phyloP scores from a whole-genome alignment of 2,888 invertebrate species.

The Dioctria rufipes region DNA sequence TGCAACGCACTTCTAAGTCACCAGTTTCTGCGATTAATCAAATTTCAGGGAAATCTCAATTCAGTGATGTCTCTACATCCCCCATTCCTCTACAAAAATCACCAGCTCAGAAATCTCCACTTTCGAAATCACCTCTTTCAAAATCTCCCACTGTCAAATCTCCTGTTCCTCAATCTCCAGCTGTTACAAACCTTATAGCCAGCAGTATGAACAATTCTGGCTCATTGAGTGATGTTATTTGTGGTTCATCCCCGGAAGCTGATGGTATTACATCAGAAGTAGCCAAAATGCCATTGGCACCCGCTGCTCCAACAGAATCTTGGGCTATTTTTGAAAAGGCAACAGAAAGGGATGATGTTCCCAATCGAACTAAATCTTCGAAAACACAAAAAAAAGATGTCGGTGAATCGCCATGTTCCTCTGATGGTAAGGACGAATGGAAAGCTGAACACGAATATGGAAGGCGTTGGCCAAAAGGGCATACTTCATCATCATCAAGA shows the following conservation, averaged over 20 bases:
- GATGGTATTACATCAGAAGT: slow-evolving; percentile 63
- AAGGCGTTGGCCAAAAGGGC: slow-evolving; percentile 74
- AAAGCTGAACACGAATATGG: slow-evolving; percentile 71
- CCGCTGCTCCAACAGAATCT: slow-evolving; percentile 70
- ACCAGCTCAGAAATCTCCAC: slow-evolving; percentile 62
- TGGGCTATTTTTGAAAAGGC: slow-evolving; percentile 76
- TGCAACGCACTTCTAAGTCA: slow-evolving; percentile 40
- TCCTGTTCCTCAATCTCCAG: slow-evolving; percentile 66
- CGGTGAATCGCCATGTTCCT: slow-evolving; percentile 83
- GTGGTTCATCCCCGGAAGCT: slow-evolving; percentile 78
- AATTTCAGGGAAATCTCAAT: slow-evolving; percentile 64
- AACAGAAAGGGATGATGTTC: not conserved
- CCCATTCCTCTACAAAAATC: slow-evolving; percentile 70
- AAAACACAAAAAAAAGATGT: slow-evolving; percentile 57
- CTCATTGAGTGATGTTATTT: slow-evolving; percentile 77
- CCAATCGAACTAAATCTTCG: slow-evolving; percentile 36
- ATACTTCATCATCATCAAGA: slow-evolving; percentile 81
- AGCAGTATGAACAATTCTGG: slow-evolving; percentile 73
- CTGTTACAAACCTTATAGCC: slow-evolving; percentile 71
- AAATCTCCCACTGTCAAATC: slow-evolving; percentile 59
- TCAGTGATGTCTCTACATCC: slow-evolving; percentile 71
- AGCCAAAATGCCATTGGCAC: slow-evolving; percentile 55
- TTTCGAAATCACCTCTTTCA: slow-evolving; percentile 63
- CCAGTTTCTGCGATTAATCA: slow-evolving; percentile 49
- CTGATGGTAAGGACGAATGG: slow-evolving; percentile 80